A percentile compares a stretch with the other conserved stretches of the same genome.
These are phyloP conservation scores for Spheniscus humboldti DNA, from an alignment of 2,797 vertebrate genomes.

Conservation along the genomic window DNA sequence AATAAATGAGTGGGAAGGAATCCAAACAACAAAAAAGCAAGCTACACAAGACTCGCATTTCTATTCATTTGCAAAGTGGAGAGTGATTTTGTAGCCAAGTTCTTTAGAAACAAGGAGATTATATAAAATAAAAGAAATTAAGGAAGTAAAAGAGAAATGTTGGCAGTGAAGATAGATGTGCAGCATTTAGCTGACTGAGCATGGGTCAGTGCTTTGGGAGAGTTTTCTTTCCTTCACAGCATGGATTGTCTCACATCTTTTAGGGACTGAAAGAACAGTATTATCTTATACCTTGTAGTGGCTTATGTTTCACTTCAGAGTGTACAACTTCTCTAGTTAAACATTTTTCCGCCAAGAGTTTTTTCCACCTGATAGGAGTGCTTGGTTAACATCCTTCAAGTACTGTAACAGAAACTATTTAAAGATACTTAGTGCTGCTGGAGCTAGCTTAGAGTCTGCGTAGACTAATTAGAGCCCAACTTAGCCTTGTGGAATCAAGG, in stretches of 20 bases:
- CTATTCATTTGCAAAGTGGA: not conserved
- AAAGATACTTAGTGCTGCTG: not conserved
- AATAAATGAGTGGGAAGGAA: not conserved
- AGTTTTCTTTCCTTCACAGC: not conserved
- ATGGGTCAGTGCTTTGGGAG: not conserved
- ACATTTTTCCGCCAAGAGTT: not conserved
- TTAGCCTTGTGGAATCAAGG: not conserved
- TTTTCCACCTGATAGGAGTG: not conserved
- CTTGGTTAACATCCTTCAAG: not conserved
- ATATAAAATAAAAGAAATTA: not conserved
- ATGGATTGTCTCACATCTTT: not conserved
- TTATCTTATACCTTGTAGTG: not conserved
- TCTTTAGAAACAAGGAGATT: not conserved
- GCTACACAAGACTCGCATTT: not conserved
- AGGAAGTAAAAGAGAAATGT: not conserved
- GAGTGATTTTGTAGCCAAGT: not conserved
- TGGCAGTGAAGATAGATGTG: not conserved
- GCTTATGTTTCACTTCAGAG: not conserved
- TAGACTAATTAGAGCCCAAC: not conserved
- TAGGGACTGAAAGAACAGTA: not conserved
- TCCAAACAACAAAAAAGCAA: not conserved
- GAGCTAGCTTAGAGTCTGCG: not conserved
- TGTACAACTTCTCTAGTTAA: not conserved
- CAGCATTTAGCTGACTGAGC: not conserved
- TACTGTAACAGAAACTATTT: not conserved